Base-by-base conservation (phyloP, 2,113 vertebrate species). In the Coptodon rendalli region DNA sequence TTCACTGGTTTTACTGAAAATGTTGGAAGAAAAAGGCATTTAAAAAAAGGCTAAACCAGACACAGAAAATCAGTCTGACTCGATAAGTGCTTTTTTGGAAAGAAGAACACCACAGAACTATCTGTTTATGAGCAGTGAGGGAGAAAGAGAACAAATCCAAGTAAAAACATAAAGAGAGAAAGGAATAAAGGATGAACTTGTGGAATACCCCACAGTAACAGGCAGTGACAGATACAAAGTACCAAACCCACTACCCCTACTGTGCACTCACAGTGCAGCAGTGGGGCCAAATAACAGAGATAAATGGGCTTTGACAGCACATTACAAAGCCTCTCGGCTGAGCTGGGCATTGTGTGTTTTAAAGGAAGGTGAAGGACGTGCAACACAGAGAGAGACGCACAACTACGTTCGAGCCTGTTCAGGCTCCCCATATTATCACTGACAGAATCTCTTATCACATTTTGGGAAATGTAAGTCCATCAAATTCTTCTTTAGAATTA, bases 281-380 rank as follows among this genome's bases (percentile, higher is more conserved):
- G 45, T 17, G 6, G 84, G 78, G 71, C 81, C 53, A 14, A 34
- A 81, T 87, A 90, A 87, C 71, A 85, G 88, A 94, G 85, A 88
- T 84, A 92, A 92, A 95, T 91, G 50, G 88, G 73, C 53, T 93
- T 80, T 91, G 92, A 95, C 94, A 94, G 94, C 92, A 82, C 86
- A 91, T 92, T 91, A 90, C 81, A 54, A 87, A 94, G 92, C 91
- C 90, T 89, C 84, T 89, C 38, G 80, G 93, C 89, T n/a, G 68
- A 56, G 63, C 78, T 11, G 53, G 68, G 34, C 66, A 34, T 43
- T 3, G 83, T 59, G 80, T 45, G 63, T 63, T 92, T 83, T 81
- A 91, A 79, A 92, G 87, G 87, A 85, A 36, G 89, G 66, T 53
- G 90, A 93, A 92, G 93, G 92, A 91, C 92, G 54, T 78, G 16